Evolutionary conservation across 2,797 vertebrate genomes (phyloP).

Genomic region (Choloepus didactylus): DNA sequence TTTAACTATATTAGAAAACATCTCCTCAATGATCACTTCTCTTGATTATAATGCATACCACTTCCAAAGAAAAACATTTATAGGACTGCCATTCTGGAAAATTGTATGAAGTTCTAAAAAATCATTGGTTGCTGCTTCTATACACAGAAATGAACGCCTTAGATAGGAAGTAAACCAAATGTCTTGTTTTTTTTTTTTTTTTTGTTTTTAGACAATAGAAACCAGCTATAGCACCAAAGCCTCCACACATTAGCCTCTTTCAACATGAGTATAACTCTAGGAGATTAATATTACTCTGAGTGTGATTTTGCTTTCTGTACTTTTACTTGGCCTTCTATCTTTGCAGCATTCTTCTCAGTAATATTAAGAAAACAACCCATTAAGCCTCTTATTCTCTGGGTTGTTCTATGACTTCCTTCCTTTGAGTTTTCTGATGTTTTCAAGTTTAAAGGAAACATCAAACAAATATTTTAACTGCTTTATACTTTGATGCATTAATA

Average conservation of each 20-base stretch:
- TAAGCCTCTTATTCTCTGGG: background rate
- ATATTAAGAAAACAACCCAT: slow-evolving; percentile 18
- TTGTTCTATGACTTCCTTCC: background rate
- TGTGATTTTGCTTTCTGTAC: background rate
- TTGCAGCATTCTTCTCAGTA: background rate
- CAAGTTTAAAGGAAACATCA: background rate
- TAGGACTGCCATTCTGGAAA: background rate
- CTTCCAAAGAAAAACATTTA: background rate
- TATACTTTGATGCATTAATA: background rate
- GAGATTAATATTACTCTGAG: background rate
- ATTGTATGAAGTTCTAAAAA: background rate
- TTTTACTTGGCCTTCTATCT: background rate
- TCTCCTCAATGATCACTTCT: background rate
- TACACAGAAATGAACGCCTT: background rate
- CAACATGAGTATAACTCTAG: background rate
- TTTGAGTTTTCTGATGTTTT: slow-evolving; percentile 28
- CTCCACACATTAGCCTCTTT: background rate
- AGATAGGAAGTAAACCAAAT: background rate
- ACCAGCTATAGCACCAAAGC: background rate
- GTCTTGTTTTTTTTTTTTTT: background rate
- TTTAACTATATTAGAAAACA: slow-evolving; percentile 39
- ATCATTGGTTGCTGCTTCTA: background rate
- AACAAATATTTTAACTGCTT: background rate
- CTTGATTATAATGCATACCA: background rate
- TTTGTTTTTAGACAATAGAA: background rate